phyloP scores from a whole-genome alignment of 2,888 invertebrate species.

The Noctua janthe region DNA sequence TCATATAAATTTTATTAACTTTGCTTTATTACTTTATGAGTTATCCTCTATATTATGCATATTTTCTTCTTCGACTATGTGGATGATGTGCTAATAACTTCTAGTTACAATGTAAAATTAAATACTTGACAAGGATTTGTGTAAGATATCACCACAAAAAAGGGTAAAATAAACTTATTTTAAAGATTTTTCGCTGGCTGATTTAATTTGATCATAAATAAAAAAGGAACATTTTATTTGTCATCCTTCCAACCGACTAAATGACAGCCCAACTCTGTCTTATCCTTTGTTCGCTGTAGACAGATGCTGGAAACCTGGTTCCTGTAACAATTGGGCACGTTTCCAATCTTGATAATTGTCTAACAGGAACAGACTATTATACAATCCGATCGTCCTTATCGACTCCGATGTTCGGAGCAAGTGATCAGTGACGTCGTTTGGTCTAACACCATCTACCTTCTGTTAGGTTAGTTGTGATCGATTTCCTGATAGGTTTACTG shows the following conservation, averaged over 20 bases:
- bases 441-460: neutral
- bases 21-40: no score
- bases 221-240: neutral
- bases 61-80: no score
- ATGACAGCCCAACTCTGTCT: constrained; percentile 10
- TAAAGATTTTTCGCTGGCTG: no score
- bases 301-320: constrained; percentile 11
- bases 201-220: neutral
- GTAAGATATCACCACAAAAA: no score
- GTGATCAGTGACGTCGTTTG: constrained; percentile 6
- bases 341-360: constrained; percentile 54
- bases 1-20: no score
- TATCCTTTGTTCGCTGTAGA: constrained; percentile 8
- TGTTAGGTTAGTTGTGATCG: neutral
- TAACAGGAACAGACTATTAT: constrained; percentile 30
- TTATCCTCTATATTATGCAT: no score
- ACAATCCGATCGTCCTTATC: constrained; percentile 21
- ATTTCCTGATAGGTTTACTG: neutral
- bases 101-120: no score
- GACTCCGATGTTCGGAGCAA: constrained; percentile 1
- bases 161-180: no score
- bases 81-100: no score
- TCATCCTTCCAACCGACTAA: neutral
- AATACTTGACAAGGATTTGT: no score
- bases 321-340: constrained; percentile 47